phyloP scores from a whole-genome alignment of 2,888 invertebrate species.

The Cryptus armator region DNA sequence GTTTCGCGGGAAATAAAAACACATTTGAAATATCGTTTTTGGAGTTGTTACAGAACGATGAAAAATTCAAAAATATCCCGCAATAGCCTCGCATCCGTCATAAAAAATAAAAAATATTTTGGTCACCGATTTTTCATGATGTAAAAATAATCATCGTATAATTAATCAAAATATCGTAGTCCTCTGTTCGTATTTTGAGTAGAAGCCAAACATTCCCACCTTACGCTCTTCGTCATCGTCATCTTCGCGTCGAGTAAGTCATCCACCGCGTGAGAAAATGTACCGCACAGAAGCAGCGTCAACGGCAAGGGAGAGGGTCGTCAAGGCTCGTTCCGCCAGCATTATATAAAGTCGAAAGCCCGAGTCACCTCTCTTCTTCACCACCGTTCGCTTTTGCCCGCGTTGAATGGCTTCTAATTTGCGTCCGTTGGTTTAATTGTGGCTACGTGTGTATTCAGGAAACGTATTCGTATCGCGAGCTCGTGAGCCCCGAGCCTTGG shows the following conservation, averaged over 20 bases:
- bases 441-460: constrained; percentile 66
- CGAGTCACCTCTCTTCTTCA: constrained; percentile 48
- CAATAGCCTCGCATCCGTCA: too few relatives aligned
- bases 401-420: constrained; percentile 77
- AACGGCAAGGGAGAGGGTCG: constrained; percentile 11
- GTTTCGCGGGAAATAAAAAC: too few relatives aligned
- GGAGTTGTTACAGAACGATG: too few relatives aligned
- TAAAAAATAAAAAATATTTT: too few relatives aligned
- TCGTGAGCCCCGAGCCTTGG: constrained; percentile 3
- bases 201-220: too few relatives aligned
- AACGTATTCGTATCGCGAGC: constrained; percentile 52
- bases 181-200: not conserved
- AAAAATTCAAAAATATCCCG: too few relatives aligned
- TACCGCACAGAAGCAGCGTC: constrained; percentile 2
- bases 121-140: too few relatives aligned
- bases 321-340: constrained; percentile 28
- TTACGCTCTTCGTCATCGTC: not conserved
- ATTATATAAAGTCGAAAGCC: constrained; percentile 33
- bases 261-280: constrained; percentile 50
- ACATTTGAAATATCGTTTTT: too few relatives aligned
- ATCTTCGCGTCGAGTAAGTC: constrained; percentile 2
- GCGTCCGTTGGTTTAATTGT: constrained; percentile 74
- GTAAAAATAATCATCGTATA: too few relatives aligned
- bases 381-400: constrained; percentile 68
- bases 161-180: not conserved